A percentile compares a stretch with the other conserved stretches of the same genome.
Evolutionary conservation across 2,113 vertebrate species (phyloP).

Genomic region (Tetraodon nigroviridis): DNA sequence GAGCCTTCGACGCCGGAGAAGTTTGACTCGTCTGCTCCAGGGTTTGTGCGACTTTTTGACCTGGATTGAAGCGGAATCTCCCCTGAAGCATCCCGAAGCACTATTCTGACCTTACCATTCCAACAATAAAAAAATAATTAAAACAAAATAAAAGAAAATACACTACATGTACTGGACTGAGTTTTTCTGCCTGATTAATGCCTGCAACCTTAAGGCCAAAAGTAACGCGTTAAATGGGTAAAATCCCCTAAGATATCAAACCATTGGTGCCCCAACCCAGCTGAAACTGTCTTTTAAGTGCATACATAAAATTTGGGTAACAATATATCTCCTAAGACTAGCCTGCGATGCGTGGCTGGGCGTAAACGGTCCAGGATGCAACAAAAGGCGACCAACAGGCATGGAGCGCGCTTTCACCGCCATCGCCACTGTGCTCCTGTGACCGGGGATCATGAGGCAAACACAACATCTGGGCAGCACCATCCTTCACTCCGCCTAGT

Average conservation of each 20-base stretch:
- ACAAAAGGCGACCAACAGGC: too few species aligned
- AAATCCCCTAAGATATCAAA: neutral
- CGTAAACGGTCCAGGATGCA: too few species aligned
- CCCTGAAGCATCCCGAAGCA: conserved; percentile 6
- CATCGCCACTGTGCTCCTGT: too few species aligned
- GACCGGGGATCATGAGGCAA: neutral
- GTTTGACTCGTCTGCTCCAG: neutral
- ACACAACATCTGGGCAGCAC: neutral
- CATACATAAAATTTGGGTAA: neutral
- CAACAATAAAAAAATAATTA: neutral
- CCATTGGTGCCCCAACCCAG: too few species aligned
- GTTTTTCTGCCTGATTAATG: too few species aligned
- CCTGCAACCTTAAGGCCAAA: too few species aligned
- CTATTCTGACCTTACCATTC: neutral
- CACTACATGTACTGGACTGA: neutral
- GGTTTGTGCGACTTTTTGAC: neutral
- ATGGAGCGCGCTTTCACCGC: too few species aligned
- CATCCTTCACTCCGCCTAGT: neutral
- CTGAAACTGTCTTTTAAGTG: too few species aligned
- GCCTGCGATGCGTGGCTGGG: neutral
- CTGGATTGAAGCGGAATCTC: neutral
- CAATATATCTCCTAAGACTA: neutral
- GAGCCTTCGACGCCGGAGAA: neutral
- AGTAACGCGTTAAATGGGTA: too few species aligned
- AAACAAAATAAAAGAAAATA: neutral